phyloP scores from a whole-genome alignment of 2,113 vertebrate species.

The Pteronura brasiliensis region DNA sequence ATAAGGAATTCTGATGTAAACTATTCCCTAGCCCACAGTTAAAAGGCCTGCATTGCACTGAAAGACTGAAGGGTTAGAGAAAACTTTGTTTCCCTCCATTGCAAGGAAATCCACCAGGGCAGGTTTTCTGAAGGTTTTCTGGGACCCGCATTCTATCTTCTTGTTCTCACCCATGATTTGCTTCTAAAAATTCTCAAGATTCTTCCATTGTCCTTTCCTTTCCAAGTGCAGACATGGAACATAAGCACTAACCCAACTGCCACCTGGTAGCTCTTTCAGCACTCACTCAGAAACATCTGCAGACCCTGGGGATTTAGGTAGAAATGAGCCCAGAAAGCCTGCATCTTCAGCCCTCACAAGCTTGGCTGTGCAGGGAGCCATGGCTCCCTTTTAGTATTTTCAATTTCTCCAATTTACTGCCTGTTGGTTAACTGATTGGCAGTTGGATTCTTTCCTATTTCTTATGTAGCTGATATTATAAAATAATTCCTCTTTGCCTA shows the following conservation, averaged over 20 bases:
- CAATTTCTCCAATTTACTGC: background rate
- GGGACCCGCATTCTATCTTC: background rate
- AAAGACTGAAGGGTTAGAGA: background rate
- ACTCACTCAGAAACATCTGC: background rate
- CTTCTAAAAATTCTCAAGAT: background rate
- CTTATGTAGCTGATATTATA: background rate
- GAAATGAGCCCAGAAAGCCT: background rate
- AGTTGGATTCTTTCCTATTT: background rate
- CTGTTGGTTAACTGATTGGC: background rate
- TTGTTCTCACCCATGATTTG: background rate
- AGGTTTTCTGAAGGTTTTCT: background rate
- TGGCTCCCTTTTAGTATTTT: background rate
- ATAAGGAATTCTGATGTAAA: background rate
- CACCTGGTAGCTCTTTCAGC: background rate
- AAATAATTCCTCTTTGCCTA: background rate
- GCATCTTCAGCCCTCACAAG: background rate
- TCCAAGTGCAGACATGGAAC: background rate
- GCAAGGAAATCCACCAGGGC: background rate
- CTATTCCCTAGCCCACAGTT: slow-evolving; percentile 19
- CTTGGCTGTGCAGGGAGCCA: background rate
- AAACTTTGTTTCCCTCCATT: background rate
- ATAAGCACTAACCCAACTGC: no score
- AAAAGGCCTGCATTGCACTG: background rate
- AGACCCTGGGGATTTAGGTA: background rate
- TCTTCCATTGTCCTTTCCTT: background rate